Evolutionary conservation across 1,140 invertebrate genomes (phyloP), one percentile per base, ranked within the genome.

Genomic region (Meloidogyne floridensis): DNA sequence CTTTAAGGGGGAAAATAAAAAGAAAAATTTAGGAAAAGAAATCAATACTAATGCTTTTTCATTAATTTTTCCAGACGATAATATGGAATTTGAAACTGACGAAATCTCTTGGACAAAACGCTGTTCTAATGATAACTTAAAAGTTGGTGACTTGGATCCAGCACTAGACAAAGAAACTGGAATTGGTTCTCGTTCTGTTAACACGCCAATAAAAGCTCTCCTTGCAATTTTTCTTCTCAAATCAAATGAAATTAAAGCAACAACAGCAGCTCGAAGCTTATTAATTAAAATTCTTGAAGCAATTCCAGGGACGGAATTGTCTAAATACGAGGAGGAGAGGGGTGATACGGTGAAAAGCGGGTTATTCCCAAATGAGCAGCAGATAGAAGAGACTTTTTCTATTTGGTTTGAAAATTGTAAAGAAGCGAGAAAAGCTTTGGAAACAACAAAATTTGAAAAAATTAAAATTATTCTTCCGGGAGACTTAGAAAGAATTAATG

Each of bases 331-430:
- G n/a, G 32, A 59, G 3, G 7, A 53, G 3, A 53, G 74, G 10
- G 74, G 59, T 2, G 74, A 75, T 10, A 59, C 53, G 3, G 74
- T 75, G 2, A 75, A 75, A 75, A 75, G 43, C 11, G 74, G 74
- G 18, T 18, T 59, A 18, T 75, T 75, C 11, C 42, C 74, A 2
- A 18, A 53, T 0, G 42, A 75, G 18, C 9, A 20, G 7, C 51
- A 75, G 9, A 59, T 75, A 8, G 74, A 75, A 32, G 10, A 51
- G 5, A 13, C 74, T 2, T 2, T 75, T 11, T 56, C 9, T 51
- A 59, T 4, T 20, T 75, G 74, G 74, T 8, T 32, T 20, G 74
- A 75, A 47, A 20, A 75, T 32, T 47, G 74, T 10, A n/a, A 75
- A 3, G 74, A 56, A 18, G 43, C 42, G 11, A 11, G 4, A 18